phyloP scores from a whole-genome alignment of 1,140 invertebrate genomes.

The Palaemon carinicauda region DNA sequence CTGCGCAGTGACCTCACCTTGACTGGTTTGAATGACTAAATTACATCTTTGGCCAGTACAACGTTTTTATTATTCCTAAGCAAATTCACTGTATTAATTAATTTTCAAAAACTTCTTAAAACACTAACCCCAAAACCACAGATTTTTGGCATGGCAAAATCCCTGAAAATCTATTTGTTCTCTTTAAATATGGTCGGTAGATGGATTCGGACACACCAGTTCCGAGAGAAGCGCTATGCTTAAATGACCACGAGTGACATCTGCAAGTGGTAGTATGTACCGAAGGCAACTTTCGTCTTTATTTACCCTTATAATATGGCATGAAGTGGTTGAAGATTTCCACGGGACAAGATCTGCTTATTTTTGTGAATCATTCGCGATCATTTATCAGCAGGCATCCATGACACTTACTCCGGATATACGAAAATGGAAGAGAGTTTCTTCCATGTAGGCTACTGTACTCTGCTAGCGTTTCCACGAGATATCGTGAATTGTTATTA shows the following conservation, averaged over 20 bases:
- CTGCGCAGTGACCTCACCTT: constrained; percentile 21
- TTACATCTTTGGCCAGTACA: not conserved
- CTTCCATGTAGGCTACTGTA: not conserved
- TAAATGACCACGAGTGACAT: constrained; percentile 31
- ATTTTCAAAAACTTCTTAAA: too few relatives aligned
- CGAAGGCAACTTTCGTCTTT: not conserved
- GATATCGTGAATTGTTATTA: too few relatives aligned
- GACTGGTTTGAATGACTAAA: not conserved
- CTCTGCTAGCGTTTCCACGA: too few relatives aligned
- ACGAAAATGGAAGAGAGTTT: not conserved
- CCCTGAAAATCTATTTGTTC: too few relatives aligned
- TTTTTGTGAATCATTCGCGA: constrained; percentile 12
- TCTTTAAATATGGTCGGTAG: not conserved
- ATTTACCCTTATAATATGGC: not conserved
- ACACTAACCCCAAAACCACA: too few relatives aligned
- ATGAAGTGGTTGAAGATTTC: not conserved
- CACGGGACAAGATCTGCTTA: not conserved
- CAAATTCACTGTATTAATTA: too few relatives aligned
- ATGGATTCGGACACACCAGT: not conserved
- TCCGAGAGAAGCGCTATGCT: constrained; percentile 24
- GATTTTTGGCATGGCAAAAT: not conserved
- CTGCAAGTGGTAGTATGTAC: not conserved
- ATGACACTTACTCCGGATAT: not conserved
- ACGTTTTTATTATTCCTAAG: too few relatives aligned
- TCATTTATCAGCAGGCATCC: constrained; percentile 15